Percentiles rank a stretch among this genome's conserved stretches.
Evolutionary conservation across 2,113 vertebrate genomes (phyloP).

Genomic region (Aptenodytes forsteri): DNA sequence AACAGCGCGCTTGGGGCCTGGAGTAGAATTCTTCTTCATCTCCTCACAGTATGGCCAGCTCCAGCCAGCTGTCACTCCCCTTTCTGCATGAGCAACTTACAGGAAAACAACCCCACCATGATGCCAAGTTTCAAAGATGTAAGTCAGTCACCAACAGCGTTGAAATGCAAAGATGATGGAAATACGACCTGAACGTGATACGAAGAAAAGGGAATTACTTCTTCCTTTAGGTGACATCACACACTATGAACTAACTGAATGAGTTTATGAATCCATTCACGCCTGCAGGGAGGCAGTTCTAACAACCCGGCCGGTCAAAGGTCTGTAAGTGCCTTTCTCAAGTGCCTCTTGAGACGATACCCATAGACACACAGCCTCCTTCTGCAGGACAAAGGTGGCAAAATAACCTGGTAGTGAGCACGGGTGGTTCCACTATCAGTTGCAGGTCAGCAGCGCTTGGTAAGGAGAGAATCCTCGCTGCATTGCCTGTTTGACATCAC

Average conservation of each 20-base stretch:
- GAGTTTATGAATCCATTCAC: no score
- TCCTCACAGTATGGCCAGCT: background rate
- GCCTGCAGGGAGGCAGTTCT: background rate
- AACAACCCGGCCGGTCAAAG: background rate
- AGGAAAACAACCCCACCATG: accelerated
- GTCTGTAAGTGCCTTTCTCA: background rate
- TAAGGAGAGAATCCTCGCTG: background rate
- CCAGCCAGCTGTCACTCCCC: background rate
- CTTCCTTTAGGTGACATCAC: background rate
- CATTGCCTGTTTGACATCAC: background rate
- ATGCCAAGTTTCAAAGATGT: background rate
- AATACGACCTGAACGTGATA: accelerated
- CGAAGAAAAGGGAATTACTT: background rate
- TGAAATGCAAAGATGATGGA: background rate
- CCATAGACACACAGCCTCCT: background rate
- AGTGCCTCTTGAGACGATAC: accelerated
- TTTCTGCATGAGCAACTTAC: background rate
- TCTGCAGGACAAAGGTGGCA: background rate
- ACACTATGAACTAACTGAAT: background rate
- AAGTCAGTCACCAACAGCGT: background rate
- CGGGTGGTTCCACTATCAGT: accelerated
- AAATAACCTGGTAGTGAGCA: background rate
- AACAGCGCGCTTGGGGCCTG: accelerated
- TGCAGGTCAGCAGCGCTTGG: background rate
- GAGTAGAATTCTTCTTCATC: background rate